Conservation (phyloP, 2,113 vertebrate genomes). For the Litocranius walleri region DNA sequence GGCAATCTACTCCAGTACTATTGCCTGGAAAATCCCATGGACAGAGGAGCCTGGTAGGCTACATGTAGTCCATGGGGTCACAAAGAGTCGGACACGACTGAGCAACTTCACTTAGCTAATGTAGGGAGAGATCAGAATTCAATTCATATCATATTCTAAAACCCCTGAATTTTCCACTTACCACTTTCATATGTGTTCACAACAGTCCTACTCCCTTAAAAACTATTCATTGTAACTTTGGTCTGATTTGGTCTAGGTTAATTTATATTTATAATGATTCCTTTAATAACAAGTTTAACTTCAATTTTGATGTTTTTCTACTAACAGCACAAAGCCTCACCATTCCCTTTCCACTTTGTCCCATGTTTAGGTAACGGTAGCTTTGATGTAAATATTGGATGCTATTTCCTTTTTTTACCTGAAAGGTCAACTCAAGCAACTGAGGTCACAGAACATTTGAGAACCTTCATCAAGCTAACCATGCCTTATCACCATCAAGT, state of each 20-base stretch:
- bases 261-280: background rate
- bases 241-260: background rate
- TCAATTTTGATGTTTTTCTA: background rate
- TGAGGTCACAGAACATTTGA: background rate
- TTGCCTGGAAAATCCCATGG: no score
- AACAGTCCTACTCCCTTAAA: background rate
- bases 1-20: no score
- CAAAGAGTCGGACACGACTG: no score
- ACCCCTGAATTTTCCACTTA: background rate
- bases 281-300: background rate
- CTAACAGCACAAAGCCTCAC: background rate
- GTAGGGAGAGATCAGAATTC: background rate
- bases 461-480: background rate
- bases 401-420: background rate
- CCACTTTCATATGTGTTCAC: background rate
- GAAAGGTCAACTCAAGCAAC: background rate
- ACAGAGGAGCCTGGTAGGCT: no score
- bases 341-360: accelerated
- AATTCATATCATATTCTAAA: background rate
- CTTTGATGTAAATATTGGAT: background rate
- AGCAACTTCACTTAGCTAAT: background rate
- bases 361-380: background rate
- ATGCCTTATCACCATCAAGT: background rate
- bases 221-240: background rate
- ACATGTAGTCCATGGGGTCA: no score